These are phyloP conservation scores for Nomada flava DNA, from an alignment of 2,888 invertebrate genomes.

Conservation along the genomic window DNA sequence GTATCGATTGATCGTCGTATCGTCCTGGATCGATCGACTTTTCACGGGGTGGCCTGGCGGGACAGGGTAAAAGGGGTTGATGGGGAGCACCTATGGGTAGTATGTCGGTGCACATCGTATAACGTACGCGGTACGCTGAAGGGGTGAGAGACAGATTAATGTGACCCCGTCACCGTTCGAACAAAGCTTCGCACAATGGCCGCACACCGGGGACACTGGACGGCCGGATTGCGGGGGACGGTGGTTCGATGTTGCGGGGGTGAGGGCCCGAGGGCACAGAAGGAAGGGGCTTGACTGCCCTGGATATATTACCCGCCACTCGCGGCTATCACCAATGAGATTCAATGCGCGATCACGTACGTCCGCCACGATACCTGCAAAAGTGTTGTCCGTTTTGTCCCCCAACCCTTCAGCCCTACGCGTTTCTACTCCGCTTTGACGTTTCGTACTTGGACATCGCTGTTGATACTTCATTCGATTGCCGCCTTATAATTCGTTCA, in stretches of 20 bases:
- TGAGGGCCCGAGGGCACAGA: constrained; percentile 56
- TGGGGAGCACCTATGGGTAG: constrained; percentile 63
- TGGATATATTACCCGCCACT: constrained; percentile 81
- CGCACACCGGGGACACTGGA: constrained; percentile 77
- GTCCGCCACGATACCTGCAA: constrained; percentile 68
- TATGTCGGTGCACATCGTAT: constrained; percentile 69
- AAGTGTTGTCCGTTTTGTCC: constrained; percentile 68
- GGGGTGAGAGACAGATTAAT: constrained; percentile 82
- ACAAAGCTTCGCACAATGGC: constrained; percentile 83
- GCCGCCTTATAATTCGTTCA: neutral
- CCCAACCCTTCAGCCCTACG: constrained; percentile 1
- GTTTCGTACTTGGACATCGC: neutral
- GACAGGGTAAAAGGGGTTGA: constrained; percentile 45
- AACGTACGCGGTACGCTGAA: constrained; percentile 73
- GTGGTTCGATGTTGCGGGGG: constrained; percentile 57
- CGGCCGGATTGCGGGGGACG: constrained; percentile 69
- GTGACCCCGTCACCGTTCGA: constrained; percentile 82
- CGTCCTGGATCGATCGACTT: constrained; percentile 63
- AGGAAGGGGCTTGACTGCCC: constrained; percentile 76
- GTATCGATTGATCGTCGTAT: constrained; percentile 61
- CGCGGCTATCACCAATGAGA: constrained; percentile 81
- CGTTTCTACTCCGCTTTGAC: constrained; percentile 9
- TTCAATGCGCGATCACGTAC: constrained; percentile 79
- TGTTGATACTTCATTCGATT: neutral
- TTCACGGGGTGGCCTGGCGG: constrained; percentile 38